These are phyloP conservation scores for Littorina saxatilis DNA, from an alignment of 1,140 invertebrate species.

Conservation along the genomic window DNA sequence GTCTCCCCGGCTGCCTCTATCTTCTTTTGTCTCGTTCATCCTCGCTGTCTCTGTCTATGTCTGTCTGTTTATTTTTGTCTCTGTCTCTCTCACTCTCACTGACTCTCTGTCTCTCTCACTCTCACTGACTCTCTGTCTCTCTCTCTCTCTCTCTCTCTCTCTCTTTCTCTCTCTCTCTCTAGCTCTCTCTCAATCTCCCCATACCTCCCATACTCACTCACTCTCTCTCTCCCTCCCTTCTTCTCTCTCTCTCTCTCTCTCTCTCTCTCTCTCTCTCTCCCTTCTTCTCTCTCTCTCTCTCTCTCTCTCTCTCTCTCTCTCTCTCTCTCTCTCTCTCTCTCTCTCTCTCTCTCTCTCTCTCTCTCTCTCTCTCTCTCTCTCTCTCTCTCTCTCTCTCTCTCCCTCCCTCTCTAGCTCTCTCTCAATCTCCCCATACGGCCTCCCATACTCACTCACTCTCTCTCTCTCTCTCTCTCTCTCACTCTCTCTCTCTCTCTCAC, in stretches of 20 bases:
- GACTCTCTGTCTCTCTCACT: no score
- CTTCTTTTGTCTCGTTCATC: not conserved
- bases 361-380: slow-evolving; percentile 5
- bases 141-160: not conserved
- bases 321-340: slow-evolving; percentile 25
- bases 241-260: not conserved
- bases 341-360: slow-evolving; percentile 22
- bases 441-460: not conserved
- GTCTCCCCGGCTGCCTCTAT: not conserved
- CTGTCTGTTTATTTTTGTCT: no score
- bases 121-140: no score
- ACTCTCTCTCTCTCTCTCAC: not conserved
- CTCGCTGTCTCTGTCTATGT: no score
- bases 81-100: no score
- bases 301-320: slow-evolving; percentile 13
- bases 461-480: not conserved
- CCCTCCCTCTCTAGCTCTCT: not conserved
- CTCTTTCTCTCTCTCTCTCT: no score
- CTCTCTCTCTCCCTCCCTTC: not conserved
- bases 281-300: slow-evolving; percentile 6
- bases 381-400: slow-evolving; percentile 8
- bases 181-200: no score
- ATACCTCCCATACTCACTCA: no score
- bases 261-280: slow-evolving; percentile 18
- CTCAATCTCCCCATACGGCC: not conserved